Percentiles rank a stretch among this genome's conserved stretches.
Evolutionary conservation across 2,113 vertebrate species (phyloP).

Genomic region (Cyprinodon brontotheroides): DNA sequence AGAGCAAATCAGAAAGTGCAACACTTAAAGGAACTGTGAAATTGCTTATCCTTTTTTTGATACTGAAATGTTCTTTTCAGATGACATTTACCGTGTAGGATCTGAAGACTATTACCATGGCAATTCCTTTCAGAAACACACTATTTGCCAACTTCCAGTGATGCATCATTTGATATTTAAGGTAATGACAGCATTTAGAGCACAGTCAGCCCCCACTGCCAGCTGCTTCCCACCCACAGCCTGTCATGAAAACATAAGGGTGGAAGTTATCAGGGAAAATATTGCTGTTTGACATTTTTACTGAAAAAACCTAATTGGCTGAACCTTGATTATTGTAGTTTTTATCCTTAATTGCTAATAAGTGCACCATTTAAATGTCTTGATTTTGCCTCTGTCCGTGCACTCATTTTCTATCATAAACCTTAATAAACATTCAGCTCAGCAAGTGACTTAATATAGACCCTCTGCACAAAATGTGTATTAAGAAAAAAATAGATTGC

Average conservation of each 20-base stretch:
- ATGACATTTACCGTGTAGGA: neutral
- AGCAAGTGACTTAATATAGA: neutral
- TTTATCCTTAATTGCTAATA: neutral
- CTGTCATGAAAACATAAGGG: constrained; percentile 26
- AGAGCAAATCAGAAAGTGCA: neutral
- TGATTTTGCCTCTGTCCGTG: neutral
- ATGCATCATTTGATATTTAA: constrained; percentile 51
- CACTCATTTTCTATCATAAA: neutral
- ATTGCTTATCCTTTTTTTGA: neutral
- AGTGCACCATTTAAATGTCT: constrained; percentile 1
- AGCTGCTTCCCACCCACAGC: constrained; percentile 58
- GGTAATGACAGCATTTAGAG: constrained; percentile 53
- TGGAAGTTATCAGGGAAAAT: constrained; percentile 9
- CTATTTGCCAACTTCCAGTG: constrained; percentile 3
- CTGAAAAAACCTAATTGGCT: constrained; percentile 8
- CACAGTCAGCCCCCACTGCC: constrained; percentile 27
- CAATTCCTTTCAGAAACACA: constrained; percentile 2
- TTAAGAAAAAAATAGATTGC: neutral
- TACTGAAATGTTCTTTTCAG: neutral
- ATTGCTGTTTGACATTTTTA: constrained; percentile 19
- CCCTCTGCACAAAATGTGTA: neutral
- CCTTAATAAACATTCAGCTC: constrained; percentile 3
- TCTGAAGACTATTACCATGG: constrained; percentile 4
- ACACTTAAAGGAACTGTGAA: neutral
- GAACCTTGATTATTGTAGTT: constrained; percentile 1